Evolutionary conservation across 2,888 invertebrate species (phyloP), one percentile per base, ranked within the genome.

Genomic region (Chrysolina oricalcia): DNA sequence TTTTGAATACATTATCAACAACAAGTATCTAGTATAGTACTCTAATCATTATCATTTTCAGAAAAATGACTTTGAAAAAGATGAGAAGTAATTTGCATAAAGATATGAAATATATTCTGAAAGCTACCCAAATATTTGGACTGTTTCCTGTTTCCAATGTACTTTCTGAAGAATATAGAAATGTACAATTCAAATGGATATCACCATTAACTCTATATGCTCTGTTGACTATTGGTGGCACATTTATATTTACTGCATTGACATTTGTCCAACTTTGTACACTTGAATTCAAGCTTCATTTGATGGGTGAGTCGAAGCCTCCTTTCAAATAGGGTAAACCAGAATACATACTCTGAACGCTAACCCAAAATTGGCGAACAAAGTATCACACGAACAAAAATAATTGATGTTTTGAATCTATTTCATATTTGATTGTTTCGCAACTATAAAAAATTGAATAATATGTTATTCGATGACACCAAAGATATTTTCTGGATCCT

Each of bases 121-220:
- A 40, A 17, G n/a, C 41, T n/a, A 67, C 74, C 4, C 73, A 74
- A 69, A 53, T 71, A 35, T 76, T 74, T 43, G 76, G 76, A 41
- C 35, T 76, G 43, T 74, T 76, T 40, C 76, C 76, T 4, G 27
- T 76, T 13, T 19, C 23, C 27, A 43, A 72, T 40, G 5, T 66
- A 6, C 63, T 71, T 17, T 35, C 63, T 13, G 9, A 23, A 17
- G 63, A 76, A 21, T 41, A 62, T 43, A 9, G 56, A 10, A 5
- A 19, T 48, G 40, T 73, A 6, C 13, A n/a, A 15, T 74, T 74
- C 50, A 64, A 53, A 59, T 74, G 70, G 70, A 46, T 17, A 4
- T 70, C 64, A 2, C 27, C 50, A 8, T 50, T 35, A 15, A 71
- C 74, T 2, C 13, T 66, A 23, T 74, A 74, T 23, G 63, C 74